These are phyloP conservation scores for Lipophrys pholis DNA, from an alignment of 2,113 vertebrate genomes.

Conservation along the genomic window DNA sequence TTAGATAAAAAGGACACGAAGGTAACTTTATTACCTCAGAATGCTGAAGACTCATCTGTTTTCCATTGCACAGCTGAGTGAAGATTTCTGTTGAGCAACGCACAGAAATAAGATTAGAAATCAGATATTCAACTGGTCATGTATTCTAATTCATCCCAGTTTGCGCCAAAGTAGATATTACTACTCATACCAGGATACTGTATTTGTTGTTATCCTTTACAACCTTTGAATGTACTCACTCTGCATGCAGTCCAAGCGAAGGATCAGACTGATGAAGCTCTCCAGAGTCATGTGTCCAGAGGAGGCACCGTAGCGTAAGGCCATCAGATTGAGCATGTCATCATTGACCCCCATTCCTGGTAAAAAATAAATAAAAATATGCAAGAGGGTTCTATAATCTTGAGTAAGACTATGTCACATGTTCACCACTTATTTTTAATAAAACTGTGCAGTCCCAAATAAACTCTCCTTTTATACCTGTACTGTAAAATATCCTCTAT, in stretches of 20 bases:
- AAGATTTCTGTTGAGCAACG: slow-evolving; percentile 73
- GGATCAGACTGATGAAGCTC: slow-evolving; percentile 77
- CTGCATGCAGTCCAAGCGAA: slow-evolving; percentile 78
- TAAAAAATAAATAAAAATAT: not conserved
- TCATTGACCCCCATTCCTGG: slow-evolving; percentile 68
- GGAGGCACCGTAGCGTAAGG: slow-evolving; percentile 72
- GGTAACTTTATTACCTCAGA: slow-evolving; percentile 63
- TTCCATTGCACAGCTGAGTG: slow-evolving; percentile 62
- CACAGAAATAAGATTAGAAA: not conserved
- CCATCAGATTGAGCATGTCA: slow-evolving; percentile 76
- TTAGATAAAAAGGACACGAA: not conserved
- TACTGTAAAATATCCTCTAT: too few relatives aligned
- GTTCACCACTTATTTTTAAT: too few relatives aligned
- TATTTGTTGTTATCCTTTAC: too few relatives aligned
- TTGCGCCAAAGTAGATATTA: too few relatives aligned
- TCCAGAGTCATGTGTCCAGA: slow-evolving; percentile 74
- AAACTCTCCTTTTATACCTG: too few relatives aligned
- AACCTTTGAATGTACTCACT: slow-evolving; percentile 62
- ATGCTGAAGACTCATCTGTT: slow-evolving; percentile 54
- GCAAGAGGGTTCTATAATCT: too few relatives aligned
- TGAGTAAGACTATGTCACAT: not conserved
- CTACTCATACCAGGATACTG: too few relatives aligned
- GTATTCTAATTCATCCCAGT: too few relatives aligned
- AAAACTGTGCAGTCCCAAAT: too few relatives aligned
- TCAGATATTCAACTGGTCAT: too few relatives aligned